Evolutionary conservation across 2,113 vertebrate genomes (phyloP).

Genomic region (Isurus oxyrinchus): DNA sequence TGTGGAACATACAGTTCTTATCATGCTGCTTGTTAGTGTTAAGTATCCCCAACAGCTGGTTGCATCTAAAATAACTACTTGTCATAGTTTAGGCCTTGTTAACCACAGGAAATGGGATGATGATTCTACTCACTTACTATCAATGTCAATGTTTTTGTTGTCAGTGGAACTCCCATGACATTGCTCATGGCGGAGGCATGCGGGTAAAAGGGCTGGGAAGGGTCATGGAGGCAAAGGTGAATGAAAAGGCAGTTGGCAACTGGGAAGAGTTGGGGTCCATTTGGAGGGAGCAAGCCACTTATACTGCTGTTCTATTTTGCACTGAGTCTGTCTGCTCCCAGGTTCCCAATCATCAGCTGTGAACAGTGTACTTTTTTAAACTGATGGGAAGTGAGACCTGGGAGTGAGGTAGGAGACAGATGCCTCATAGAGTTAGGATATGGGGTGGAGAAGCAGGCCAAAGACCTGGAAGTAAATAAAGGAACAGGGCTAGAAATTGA

Average conservation of each 20-base stretch:
- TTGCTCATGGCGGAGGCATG: neutral
- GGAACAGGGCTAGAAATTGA: neutral
- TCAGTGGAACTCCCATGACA: neutral
- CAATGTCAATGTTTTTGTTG: neutral
- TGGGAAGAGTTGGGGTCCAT: neutral
- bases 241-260: neutral
- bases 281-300: neutral
- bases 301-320: neutral
- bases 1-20: neutral
- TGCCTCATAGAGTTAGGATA: neutral
- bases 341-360: neutral
- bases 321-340: neutral
- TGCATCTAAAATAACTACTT: conserved; percentile 8
- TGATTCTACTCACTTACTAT: conserved; percentile 5
- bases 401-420: neutral
- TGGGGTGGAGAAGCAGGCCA: neutral
- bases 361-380: neutral
- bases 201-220: neutral
- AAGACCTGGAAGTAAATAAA: neutral
- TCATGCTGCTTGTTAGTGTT: neutral
- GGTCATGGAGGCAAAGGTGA: neutral
- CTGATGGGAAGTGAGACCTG: neutral
- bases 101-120: neutral
- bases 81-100: neutral
- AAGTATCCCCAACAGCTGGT: neutral